phyloP scores from a whole-genome alignment of 2,797 vertebrate species.

The Platyrinchus mystaceus region DNA sequence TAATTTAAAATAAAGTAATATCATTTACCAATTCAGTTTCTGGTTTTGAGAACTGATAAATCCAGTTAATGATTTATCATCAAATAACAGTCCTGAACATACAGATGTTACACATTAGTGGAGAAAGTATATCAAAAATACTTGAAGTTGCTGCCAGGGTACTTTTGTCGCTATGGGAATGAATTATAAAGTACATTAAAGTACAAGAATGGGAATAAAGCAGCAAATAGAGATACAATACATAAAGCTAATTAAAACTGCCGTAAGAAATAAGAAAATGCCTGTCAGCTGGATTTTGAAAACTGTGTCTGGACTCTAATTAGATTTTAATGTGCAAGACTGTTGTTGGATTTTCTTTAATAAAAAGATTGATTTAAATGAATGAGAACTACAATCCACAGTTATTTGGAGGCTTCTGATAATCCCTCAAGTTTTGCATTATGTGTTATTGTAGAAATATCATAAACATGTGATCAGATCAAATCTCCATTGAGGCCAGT shows the following conservation, averaged over 20 bases:
- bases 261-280: slow-evolving; percentile 12
- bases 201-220: slow-evolving; percentile 1
- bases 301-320: not conserved
- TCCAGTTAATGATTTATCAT: slow-evolving; percentile 25
- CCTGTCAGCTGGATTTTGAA: not conserved
- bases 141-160: slow-evolving; percentile 6
- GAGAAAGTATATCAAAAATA: not conserved
- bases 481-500: not conserved
- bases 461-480: not conserved
- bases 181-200: not conserved
- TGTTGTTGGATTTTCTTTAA: not conserved
- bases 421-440: not conserved
- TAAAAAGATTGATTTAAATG: not conserved
- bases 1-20: not conserved
- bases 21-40: not conserved
- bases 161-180: slow-evolving; percentile 9
- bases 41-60: slow-evolving; percentile 11
- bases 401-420: not conserved
- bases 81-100: not conserved
- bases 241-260: slow-evolving; percentile 31
- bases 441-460: not conserved
- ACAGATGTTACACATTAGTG: slow-evolving; percentile 14
- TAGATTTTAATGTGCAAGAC: slow-evolving; percentile 10
- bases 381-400: not conserved
- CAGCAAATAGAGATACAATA: not conserved